phyloP scores from a whole-genome alignment of 2,797 vertebrate genomes.

The Champsocephalus esox region DNA sequence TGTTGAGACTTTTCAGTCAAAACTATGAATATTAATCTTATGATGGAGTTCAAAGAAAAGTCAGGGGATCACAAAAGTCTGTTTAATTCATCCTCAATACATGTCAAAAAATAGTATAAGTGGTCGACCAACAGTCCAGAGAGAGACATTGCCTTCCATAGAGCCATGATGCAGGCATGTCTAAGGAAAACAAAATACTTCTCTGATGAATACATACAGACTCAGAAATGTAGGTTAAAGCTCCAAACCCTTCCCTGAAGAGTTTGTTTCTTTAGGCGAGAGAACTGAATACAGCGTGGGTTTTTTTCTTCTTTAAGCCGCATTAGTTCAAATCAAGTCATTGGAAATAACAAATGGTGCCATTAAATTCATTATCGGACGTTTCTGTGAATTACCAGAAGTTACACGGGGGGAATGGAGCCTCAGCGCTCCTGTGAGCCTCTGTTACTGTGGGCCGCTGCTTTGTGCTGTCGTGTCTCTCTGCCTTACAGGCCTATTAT shows the following conservation, averaged over 20 bases:
- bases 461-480: constrained; percentile 60
- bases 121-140: not conserved
- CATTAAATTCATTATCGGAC: constrained; percentile 54
- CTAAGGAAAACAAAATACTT: not conserved
- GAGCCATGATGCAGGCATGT: too few species aligned
- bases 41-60: too few species aligned
- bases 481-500: constrained; percentile 73
- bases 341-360: constrained; percentile 50
- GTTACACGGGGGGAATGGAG: constrained; percentile 33
- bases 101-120: not conserved
- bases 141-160: not conserved
- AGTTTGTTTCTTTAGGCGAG: constrained; percentile 6
- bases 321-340: constrained; percentile 43
- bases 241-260: constrained; percentile 11
- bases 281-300: not conserved
- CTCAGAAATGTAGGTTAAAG: constrained; percentile 14
- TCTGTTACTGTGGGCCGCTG: constrained; percentile 37
- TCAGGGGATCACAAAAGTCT: too few species aligned
- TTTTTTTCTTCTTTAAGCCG: constrained; percentile 9
- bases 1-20: not conserved
- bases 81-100: constrained; percentile 3
- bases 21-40: not conserved
- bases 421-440: constrained; percentile 37
- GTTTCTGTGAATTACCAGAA: constrained; percentile 53
- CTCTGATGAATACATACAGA: not conserved